Conservation (phyloP, 2,888 invertebrate genomes). For the Conomelus anceps region DNA sequence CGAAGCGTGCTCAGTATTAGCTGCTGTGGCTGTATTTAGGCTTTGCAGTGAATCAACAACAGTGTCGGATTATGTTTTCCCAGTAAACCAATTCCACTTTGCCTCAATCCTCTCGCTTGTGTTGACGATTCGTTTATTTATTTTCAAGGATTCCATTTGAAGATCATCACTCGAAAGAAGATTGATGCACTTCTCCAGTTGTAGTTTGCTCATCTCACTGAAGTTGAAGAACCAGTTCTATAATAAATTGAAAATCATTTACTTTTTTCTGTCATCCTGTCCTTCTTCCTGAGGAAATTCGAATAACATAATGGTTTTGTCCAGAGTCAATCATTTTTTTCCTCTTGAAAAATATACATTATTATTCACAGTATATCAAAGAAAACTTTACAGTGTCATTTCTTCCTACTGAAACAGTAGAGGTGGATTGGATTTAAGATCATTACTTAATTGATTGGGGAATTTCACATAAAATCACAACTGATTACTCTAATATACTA, state of each 20-base stretch:
- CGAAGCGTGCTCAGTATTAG: neutral
- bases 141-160: neutral
- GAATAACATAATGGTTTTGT: neutral
- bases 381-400: too few relatives aligned
- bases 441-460: too few relatives aligned
- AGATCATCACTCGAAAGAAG: neutral
- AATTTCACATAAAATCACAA: too few relatives aligned
- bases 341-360: neutral
- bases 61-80: neutral
- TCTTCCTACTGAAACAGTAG: too few relatives aligned
- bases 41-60: neutral
- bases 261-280: neutral
- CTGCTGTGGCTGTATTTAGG: neutral
- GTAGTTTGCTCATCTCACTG: neutral
- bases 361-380: too few relatives aligned
- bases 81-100: neutral
- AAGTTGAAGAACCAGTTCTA: too few relatives aligned
- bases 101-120: neutral
- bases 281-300: neutral
- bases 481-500: too few relatives aligned
- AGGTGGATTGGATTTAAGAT: too few relatives aligned
- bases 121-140: neutral
- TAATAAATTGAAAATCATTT: conserved; percentile 4
- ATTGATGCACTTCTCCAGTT: neutral
- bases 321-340: neutral